Percentiles rank a stretch among this genome's conserved stretches.
Conservation (phyloP, 2,797 vertebrate species). For the Chiloscyllium punctatum region DNA sequence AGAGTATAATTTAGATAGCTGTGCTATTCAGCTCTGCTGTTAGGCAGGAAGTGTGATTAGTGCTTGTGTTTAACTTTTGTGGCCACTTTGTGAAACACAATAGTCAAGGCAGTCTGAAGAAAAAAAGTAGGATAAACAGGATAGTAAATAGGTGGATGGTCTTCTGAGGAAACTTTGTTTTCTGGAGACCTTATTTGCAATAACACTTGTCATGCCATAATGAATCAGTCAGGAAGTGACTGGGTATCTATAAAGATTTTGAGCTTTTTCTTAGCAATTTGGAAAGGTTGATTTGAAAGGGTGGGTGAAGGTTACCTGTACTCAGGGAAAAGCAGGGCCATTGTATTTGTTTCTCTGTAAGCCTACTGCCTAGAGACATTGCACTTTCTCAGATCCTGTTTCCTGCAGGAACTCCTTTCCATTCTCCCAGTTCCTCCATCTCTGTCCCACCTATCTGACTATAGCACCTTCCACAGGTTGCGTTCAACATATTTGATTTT, state of each 20-base stretch:
- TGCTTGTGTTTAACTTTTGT: neutral
- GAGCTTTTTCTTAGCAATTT: neutral
- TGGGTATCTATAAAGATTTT: too few relatives aligned
- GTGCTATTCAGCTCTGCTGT: neutral
- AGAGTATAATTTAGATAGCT: neutral
- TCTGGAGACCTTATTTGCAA: neutral
- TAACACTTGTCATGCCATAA: neutral
- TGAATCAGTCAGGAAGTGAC: neutral
- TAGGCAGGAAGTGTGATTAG: neutral
- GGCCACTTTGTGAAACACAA: neutral
- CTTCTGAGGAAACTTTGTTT: neutral
- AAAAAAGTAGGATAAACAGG: neutral
- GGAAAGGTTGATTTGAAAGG: neutral
- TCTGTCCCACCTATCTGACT: too few relatives aligned
- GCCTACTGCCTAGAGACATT: neutral
- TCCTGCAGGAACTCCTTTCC: too few relatives aligned
- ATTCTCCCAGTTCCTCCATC: neutral
- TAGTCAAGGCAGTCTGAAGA: neutral
- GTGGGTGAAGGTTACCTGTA: neutral
- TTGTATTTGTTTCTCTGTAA: neutral
- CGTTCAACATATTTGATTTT: too few relatives aligned
- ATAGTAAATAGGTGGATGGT: neutral
- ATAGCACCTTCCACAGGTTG: too few relatives aligned
- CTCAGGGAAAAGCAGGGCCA: neutral
- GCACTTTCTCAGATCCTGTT: too few relatives aligned